Evolutionary conservation across 2,888 invertebrate species (phyloP).

Genomic region (Chirona hameri): DNA sequence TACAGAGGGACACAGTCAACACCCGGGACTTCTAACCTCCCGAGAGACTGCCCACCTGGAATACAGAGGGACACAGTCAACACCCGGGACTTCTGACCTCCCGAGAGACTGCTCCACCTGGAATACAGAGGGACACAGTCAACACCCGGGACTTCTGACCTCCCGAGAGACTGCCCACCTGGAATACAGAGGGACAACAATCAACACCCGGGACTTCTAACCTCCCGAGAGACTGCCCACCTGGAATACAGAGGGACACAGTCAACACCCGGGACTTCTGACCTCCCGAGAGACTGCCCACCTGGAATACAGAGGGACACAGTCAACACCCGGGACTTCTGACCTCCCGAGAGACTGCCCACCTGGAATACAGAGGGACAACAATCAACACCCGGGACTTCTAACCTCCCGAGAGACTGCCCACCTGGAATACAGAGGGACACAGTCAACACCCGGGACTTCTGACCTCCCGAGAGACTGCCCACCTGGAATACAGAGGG

Average conservation of each 20-base stretch:
- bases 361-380: slow-evolving; percentile 90
- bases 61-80: slow-evolving; percentile 95
- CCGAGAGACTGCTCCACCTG: slow-evolving; percentile 89
- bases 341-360: slow-evolving; percentile 92
- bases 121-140: slow-evolving; percentile 80
- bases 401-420: slow-evolving; percentile 65
- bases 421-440: slow-evolving; percentile 88
- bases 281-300: slow-evolving; percentile 72
- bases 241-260: slow-evolving; percentile 87
- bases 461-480: slow-evolving; percentile 96
- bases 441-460: slow-evolving; percentile 92
- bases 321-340: slow-evolving; percentile 95
- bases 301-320: slow-evolving; percentile 87
- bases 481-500: slow-evolving; percentile 86
- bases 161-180: slow-evolving; percentile 78
- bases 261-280: not conserved
- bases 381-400: slow-evolving; percentile 46
- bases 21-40: too few species aligned
- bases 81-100: slow-evolving; percentile 97
- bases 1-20: slow-evolving; percentile 72
- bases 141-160: not conserved
- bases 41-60: slow-evolving; percentile 81
- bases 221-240: slow-evolving; percentile 94
- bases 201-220: slow-evolving; percentile 96
- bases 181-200: slow-evolving; percentile 89